Base-by-base conservation (phyloP, 1,140 invertebrate species). In the Lordiphosa clarofinis region DNA sequence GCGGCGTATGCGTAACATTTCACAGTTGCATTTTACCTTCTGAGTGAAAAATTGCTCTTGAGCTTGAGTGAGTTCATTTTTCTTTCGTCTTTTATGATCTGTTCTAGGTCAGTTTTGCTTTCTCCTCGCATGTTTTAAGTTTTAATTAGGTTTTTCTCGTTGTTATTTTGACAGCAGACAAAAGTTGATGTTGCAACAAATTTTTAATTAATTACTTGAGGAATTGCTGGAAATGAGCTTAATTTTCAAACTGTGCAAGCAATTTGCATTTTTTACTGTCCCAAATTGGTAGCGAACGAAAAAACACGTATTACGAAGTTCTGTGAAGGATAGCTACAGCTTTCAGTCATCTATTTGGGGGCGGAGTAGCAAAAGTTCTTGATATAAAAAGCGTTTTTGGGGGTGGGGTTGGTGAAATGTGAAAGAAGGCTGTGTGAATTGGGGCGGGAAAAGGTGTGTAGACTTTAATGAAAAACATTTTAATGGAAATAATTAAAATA, bases 201-300 rank as follows among this genome's bases (percentile, higher is more conserved):
- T 69, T 76, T 81, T 62, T 82, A 81, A 81, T 81, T 81, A 82
- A 82, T 81, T 81, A 81, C 75, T 82, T 71, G 75, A 66, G 82
- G 55, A 81, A 75, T 46, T 59, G 42, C 48, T 67, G 36, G 44
- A 56, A 61, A 53, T 64, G 58, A 31, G 33, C 33, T 52, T 28
- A 62, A 52, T 40, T 55, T 55, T 57, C 58, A 31, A 64, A 57
- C 71, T 68, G 74, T 58, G 73, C 74, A 73, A 78, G 69, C 73
- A 78, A 79, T 79, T 79, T 73, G 73, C 64, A 75, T 79, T 81
- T 70, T 46, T 69, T 21, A 39, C 37, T 58, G 54, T 69, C 46
- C 64, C 64, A 67, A 67, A 44, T 37, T 10, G 13, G n/a, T 43
- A 48, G 46, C 35, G 7, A 39, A 40, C 31, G 38, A 19, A 49